These are phyloP conservation scores for Sebastes melanostomus DNA, from an alignment of 2,797 vertebrate species.

Conservation along the genomic window DNA sequence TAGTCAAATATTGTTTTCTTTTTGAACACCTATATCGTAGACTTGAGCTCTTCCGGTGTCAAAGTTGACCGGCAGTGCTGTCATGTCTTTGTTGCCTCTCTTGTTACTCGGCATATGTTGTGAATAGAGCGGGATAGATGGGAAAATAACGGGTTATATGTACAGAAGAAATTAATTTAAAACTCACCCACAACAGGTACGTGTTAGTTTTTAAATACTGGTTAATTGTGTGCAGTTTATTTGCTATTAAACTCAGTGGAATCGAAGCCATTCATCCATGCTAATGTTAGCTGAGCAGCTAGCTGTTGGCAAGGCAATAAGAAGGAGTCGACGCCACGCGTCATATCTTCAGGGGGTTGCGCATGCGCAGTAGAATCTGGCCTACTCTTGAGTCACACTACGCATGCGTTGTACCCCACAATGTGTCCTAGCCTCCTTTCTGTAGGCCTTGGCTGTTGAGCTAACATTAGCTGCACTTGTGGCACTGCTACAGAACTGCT, in stretches of 20 bases:
- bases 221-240: neutral
- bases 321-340: no score
- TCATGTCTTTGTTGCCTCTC: conserved; percentile 79
- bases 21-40: neutral
- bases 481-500: neutral
- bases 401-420: no score
- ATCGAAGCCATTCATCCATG: conserved; percentile 63
- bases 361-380: no score
- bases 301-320: conserved; percentile 11
- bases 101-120: conserved; percentile 7
- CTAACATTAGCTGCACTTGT: conserved; percentile 60
- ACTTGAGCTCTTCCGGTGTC: conserved; percentile 72
- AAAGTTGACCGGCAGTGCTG: conserved; percentile 75
- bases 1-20: neutral
- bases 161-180: neutral
- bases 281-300: conserved; percentile 59
- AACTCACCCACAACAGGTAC: conserved; percentile 50
- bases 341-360: no score
- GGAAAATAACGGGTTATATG: conserved; percentile 1
- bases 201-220: neutral
- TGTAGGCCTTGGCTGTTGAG: neutral
- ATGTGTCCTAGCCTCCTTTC: no score
- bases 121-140: conserved; percentile 45
- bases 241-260: neutral
- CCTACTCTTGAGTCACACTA: no score